phyloP scores from a whole-genome alignment of 2,797 vertebrate species.

The Lepilemur ruficaudatus region DNA sequence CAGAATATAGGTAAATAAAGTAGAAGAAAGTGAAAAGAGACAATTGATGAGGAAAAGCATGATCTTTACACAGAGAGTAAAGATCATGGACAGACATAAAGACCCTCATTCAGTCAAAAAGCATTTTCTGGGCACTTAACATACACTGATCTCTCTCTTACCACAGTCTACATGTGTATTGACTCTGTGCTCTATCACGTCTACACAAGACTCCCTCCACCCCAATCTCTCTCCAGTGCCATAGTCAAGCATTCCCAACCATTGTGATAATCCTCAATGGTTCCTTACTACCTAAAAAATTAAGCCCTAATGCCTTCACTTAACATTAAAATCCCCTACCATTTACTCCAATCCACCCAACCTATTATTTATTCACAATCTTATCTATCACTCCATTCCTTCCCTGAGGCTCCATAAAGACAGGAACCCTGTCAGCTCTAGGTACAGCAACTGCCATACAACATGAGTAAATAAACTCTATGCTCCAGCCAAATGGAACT shows the following conservation, averaged over 20 bases:
- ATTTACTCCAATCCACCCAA: neutral
- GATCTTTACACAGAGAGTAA: neutral
- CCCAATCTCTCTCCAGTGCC: neutral
- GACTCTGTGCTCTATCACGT: neutral
- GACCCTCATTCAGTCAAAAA: neutral
- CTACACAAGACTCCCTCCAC: neutral
- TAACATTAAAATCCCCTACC: neutral
- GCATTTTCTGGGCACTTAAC: neutral
- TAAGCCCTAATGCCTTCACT: neutral
- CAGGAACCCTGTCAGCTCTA: neutral
- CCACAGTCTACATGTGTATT: neutral
- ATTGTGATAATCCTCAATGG: neutral
- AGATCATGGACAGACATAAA: neutral
- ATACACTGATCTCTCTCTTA: neutral
- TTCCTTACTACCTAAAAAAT: neutral
- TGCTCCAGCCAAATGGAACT: neutral
- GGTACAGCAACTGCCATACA: neutral
- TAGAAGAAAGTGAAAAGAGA: neutral
- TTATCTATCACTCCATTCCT: neutral
- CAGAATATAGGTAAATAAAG: neutral
- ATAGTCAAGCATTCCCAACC: neutral
- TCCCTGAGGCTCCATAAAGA: neutral
- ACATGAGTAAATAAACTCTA: neutral
- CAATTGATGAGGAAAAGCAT: neutral
- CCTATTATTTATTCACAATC: neutral